These are phyloP conservation scores for Drosophila parvula DNA, from an alignment of 1,140 invertebrate genomes.

Conservation along the genomic window DNA sequence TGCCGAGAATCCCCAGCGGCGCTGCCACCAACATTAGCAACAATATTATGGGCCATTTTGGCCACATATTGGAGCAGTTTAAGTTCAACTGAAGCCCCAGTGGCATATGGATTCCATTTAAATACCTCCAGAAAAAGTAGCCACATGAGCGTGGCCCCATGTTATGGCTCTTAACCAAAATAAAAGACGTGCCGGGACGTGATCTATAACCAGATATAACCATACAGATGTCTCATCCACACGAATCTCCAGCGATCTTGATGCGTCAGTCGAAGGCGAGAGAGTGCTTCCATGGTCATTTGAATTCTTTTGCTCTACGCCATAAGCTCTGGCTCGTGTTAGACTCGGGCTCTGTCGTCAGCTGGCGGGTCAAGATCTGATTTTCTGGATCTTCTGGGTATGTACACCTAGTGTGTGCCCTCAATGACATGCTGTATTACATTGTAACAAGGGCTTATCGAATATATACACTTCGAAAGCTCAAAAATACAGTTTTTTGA, in stretches of 20 bases:
- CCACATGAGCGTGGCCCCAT: conserved; percentile 13
- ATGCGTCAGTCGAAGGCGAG: conserved; percentile 52
- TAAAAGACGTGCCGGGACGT: conserved; percentile 53
- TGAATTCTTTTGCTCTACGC: conserved; percentile 19
- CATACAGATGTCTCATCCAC: conserved; percentile 63
- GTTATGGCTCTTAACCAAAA: background rate
- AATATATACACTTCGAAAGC: no score
- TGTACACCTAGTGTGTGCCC: background rate
- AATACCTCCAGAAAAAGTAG: conserved; percentile 41
- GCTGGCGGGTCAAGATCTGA: background rate
- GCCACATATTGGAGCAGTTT: conserved; percentile 48
- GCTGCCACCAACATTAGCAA: conserved; percentile 32
- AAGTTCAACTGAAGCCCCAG: conserved; percentile 61
- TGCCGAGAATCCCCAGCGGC: conserved; percentile 22
- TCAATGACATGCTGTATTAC: conserved; percentile 11
- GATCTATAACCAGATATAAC: conserved; percentile 61
- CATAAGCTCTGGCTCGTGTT: conserved; percentile 23
- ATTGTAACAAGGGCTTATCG: background rate
- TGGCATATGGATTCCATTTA: conserved; percentile 56
- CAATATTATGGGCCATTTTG: conserved; percentile 52
- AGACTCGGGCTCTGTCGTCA: background rate
- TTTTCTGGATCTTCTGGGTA: background rate
- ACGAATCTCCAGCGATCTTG: conserved; percentile 48
- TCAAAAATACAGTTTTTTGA: background rate
- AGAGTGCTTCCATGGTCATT: conserved; percentile 43